Conservation (phyloP, 1,140 invertebrate genomes). For the Pachyrhynchus sulphureomaculatus region DNA sequence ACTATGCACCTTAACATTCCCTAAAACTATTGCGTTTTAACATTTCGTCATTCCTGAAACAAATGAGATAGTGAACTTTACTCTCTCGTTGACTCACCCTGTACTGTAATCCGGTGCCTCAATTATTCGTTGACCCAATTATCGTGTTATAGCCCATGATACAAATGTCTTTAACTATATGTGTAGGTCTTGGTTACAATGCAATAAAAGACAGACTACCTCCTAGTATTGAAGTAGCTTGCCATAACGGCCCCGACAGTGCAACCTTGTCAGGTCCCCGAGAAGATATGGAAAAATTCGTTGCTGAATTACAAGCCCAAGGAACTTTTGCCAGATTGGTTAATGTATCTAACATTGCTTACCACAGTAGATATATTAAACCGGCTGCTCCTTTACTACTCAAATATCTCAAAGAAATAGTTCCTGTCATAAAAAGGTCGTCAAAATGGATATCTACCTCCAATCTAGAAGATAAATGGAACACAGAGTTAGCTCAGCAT, state of each 20-base stretch:
- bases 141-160: background rate
- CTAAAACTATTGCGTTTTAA: no score
- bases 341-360: constrained; percentile 79
- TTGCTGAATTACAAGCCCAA: constrained; percentile 66
- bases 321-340: constrained; percentile 83
- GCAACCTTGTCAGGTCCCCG: constrained; percentile 84
- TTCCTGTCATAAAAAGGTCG: constrained; percentile 69
- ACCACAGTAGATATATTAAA: constrained; percentile 80
- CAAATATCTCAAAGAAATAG: constrained; percentile 69
- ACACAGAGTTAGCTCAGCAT: constrained; percentile 62
- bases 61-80: no score
- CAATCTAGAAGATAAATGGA: constrained; percentile 76
- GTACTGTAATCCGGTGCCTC: no score
- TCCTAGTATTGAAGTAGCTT: constrained; percentile 73
- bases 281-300: constrained; percentile 68
- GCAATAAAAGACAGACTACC: constrained; percentile 63
- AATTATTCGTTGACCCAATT: no score
- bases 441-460: constrained; percentile 86
- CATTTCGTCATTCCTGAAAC: no score
- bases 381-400: constrained; percentile 75
- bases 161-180: constrained; percentile 14
- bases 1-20: no score
- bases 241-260: constrained; percentile 82
- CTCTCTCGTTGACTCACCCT: no score
- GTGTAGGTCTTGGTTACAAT: constrained; percentile 47